These are phyloP conservation scores for Diarsia brunnea DNA, from an alignment of 2,888 invertebrate genomes.

Conservation along the genomic window DNA sequence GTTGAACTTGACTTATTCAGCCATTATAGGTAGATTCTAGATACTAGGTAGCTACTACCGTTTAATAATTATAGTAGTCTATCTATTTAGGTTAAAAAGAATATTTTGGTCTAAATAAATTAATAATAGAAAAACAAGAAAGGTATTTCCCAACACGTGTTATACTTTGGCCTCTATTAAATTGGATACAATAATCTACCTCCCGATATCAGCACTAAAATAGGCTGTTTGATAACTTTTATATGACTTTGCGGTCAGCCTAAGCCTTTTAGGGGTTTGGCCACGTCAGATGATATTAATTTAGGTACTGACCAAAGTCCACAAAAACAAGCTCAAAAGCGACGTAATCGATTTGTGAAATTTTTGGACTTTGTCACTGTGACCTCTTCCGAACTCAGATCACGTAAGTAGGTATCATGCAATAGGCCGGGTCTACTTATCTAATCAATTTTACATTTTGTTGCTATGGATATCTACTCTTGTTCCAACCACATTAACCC, in stretches of 20 bases:
- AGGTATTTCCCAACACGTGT: not conserved
- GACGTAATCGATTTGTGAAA: not conserved
- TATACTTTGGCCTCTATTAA: not conserved
- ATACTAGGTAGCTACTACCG: not conserved
- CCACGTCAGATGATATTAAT: conserved; percentile 10
- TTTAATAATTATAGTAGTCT: too few species aligned
- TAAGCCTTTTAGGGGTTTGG: not conserved
- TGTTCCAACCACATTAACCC: not conserved
- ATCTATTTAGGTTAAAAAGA: too few species aligned
- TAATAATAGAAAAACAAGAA: too few species aligned
- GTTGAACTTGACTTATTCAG: not conserved
- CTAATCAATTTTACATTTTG: too few species aligned
- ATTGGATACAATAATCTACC: conserved; percentile 3
- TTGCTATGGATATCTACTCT: too few species aligned
- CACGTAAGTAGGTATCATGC: not conserved
- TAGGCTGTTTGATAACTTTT: conserved; percentile 23
- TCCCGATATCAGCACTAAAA: conserved; percentile 14
- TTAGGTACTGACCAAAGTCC: conserved; percentile 16
- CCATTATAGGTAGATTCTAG: not conserved
- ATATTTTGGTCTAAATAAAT: too few species aligned
- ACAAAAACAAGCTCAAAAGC: not conserved
- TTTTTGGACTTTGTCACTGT: conserved; percentile 21
- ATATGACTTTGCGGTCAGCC: conserved; percentile 13
- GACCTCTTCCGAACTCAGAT: not conserved
- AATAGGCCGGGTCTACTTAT: not conserved